Evolutionary conservation across 2,113 vertebrate genomes (phyloP).

Genomic region (Aptenodytes forsteri): DNA sequence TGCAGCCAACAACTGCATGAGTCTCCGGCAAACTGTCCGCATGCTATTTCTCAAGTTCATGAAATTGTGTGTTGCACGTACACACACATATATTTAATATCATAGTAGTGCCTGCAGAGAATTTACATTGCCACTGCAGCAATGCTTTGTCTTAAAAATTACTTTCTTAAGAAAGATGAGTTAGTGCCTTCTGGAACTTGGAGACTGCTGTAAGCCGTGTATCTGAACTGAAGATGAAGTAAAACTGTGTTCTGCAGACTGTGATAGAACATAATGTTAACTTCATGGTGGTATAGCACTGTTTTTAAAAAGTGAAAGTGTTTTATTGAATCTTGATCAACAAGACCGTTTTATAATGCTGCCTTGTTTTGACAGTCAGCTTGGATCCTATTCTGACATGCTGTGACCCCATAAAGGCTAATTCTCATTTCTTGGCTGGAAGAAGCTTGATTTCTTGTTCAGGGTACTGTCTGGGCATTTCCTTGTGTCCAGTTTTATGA

Average conservation of each 20-base stretch:
- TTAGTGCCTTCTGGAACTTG: not conserved
- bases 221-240: not conserved
- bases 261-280: rapidly evolving
- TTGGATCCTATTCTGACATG: rapidly evolving
- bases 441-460: not conserved
- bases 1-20: not conserved
- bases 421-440: not conserved
- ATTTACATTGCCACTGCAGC: not conserved
- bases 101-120: not conserved
- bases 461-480: not conserved
- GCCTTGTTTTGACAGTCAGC: not conserved
- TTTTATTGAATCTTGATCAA: not conserved
- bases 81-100: not conserved
- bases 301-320: not conserved
- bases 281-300: not conserved
- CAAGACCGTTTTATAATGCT: not conserved
- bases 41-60: not conserved
- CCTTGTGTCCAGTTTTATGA: not conserved
- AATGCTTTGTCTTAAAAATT: not conserved
- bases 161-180: not conserved
- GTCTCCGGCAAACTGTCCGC: not conserved
- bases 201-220: not conserved
- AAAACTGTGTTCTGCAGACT: not conserved
- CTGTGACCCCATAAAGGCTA: not conserved
- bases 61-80: too few species aligned